phyloP scores from a whole-genome alignment of 2,113 vertebrate species.

The Ammodytes dubius region DNA sequence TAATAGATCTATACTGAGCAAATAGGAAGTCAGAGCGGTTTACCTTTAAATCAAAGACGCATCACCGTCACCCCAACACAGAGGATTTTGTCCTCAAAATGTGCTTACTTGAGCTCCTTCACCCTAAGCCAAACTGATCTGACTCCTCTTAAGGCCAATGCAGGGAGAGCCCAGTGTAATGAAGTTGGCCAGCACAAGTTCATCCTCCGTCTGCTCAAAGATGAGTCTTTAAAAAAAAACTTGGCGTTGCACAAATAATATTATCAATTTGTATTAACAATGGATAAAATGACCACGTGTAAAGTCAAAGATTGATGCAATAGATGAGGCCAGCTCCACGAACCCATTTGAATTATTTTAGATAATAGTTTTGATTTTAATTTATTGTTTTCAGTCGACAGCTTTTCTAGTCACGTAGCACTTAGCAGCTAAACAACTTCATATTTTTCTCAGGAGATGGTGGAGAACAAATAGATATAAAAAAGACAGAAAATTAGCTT shows the following conservation, averaged over 20 bases:
- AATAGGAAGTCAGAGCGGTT: slow-evolving; percentile 10
- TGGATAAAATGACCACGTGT: background rate
- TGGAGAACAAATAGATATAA: background rate
- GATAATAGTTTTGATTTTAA: background rate
- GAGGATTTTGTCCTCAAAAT: slow-evolving; percentile 48
- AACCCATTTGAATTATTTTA: background rate
- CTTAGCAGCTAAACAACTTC: background rate
- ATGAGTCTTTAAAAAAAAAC: slow-evolving; percentile 39
- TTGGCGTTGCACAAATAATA: slow-evolving; percentile 19
- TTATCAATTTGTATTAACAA: slow-evolving; percentile 1
- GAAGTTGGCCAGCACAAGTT: slow-evolving; percentile 48
- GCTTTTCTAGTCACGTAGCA: no score
- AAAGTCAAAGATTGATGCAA: background rate
- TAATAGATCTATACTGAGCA: background rate
- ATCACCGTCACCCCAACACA: slow-evolving; percentile 41
- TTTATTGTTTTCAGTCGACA: background rate
- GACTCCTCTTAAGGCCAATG: slow-evolving; percentile 53
- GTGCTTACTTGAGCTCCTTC: slow-evolving; percentile 47
- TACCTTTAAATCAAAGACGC: slow-evolving; percentile 47
- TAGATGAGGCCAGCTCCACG: background rate
- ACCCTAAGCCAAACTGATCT: slow-evolving; percentile 52
- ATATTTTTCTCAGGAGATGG: background rate
- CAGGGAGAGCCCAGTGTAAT: slow-evolving; percentile 45
- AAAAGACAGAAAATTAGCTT: background rate
- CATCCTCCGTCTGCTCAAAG: slow-evolving; percentile 54